Conservation (phyloP, 2,113 vertebrate genomes). For the Hemibagrus wyckioides region DNA sequence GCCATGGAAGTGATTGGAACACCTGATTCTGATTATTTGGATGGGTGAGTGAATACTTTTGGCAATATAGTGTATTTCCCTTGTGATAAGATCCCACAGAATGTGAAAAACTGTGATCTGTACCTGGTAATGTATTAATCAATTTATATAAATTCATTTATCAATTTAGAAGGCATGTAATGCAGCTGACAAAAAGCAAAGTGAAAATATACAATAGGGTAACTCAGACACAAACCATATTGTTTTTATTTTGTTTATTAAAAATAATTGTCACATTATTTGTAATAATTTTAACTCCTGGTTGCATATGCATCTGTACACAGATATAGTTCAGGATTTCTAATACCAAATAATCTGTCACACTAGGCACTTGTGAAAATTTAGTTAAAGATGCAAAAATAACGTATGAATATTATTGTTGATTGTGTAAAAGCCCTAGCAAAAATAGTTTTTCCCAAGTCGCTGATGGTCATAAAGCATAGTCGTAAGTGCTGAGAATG, state of each 20-base stretch:
- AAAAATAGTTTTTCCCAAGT: not conserved
- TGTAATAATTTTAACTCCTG: too few species aligned
- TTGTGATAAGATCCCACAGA: not conserved
- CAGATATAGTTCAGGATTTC: not conserved
- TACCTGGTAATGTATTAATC: not conserved
- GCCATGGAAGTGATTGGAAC: too few species aligned
- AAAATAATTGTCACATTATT: not conserved
- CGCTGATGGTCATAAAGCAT: not conserved
- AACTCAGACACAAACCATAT: not conserved
- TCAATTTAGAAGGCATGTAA: not conserved
- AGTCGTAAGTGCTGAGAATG: not conserved
- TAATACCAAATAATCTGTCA: not conserved
- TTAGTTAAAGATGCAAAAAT: not conserved
- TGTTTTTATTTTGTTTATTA: not conserved
- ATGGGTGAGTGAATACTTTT: too few species aligned
- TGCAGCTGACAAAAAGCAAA: not conserved
- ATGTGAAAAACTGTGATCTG: not conserved
- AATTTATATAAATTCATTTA: not conserved
- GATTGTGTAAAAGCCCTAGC: not conserved
- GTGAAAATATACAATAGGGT: too few species aligned
- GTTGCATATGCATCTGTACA: too few species aligned
- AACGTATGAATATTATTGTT: not conserved
- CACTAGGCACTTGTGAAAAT: not conserved
- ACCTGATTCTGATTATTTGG: too few species aligned
- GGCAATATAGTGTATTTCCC: too few species aligned